Evolutionary conservation across 1,140 invertebrate species (phyloP).

Genomic region (Bathynomus jamesi): DNA sequence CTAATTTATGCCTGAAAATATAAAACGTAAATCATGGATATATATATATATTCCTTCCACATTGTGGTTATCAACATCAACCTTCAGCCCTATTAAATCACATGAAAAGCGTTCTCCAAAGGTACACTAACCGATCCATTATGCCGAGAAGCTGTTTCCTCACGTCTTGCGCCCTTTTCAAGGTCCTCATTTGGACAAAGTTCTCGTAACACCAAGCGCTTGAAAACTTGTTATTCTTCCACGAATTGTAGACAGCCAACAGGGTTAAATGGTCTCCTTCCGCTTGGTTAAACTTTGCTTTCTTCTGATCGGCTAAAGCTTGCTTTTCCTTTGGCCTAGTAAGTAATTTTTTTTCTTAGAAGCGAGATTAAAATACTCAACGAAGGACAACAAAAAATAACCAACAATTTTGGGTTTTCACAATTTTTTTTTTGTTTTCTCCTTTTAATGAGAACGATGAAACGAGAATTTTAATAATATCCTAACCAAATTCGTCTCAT

Average conservation of each 20-base stretch:
- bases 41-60: constrained; percentile 7
- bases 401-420: background rate
- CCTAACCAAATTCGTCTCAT: too few species aligned
- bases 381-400: background rate
- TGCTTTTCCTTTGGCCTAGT: constrained; percentile 87
- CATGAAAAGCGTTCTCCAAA: too few species aligned
- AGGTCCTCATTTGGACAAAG: constrained; percentile 93
- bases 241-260: constrained; percentile 97
- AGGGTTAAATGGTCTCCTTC: constrained; percentile 98
- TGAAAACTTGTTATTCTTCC: constrained; percentile 98
- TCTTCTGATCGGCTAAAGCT: constrained; percentile 95
- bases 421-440: background rate
- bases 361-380: constrained; percentile 8
- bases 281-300: constrained; percentile 97
- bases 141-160: constrained; percentile 95
- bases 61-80: constrained; percentile 1
- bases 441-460: too few species aligned
- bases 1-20: constrained; percentile 75
- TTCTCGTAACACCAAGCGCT: constrained; percentile 99
- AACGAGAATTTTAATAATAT: too few species aligned
- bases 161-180: constrained; percentile 97
- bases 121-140: constrained; percentile 62
- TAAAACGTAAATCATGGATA: too few species aligned
- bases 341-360: constrained; percentile 40
- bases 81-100: background rate